Evolutionary conservation across 2,888 invertebrate genomes (phyloP).

Genomic region (Diaphora mendica): DNA sequence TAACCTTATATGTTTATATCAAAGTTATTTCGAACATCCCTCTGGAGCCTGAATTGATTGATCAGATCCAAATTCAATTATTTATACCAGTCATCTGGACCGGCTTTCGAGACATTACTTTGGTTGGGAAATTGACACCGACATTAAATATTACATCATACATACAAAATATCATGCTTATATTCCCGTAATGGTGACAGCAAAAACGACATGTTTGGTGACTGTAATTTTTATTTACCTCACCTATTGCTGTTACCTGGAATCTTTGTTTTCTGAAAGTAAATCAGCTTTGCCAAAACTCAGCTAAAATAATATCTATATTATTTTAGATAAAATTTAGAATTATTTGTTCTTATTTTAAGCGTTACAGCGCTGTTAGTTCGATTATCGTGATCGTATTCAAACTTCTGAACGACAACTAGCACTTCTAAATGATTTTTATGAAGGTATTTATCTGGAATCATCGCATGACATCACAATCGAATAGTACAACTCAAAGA

Average conservation of each 20-base stretch:
- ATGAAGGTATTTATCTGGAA: background rate
- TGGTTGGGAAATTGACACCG: background rate
- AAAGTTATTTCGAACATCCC: background rate
- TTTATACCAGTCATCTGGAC: background rate
- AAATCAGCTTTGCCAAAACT: background rate
- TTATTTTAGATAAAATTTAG: no score
- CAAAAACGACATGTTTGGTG: background rate
- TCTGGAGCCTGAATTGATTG: background rate
- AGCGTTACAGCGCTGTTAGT: background rate
- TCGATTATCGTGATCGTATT: background rate
- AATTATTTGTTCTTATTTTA: background rate
- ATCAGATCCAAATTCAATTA: conserved; percentile 1
- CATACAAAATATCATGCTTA: background rate
- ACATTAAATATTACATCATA: background rate
- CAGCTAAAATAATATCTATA: background rate
- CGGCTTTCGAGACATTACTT: background rate
- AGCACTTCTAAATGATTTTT: background rate
- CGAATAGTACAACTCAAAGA: background rate
- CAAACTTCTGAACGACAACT: background rate
- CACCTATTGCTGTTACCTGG: background rate
- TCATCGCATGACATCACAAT: background rate
- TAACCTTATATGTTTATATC: background rate
- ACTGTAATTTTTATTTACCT: background rate
- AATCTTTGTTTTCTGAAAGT: background rate
- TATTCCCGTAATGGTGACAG: background rate